Evolutionary conservation across 2,888 invertebrate species (phyloP).

Genomic region (Linyphia triangularis): DNA sequence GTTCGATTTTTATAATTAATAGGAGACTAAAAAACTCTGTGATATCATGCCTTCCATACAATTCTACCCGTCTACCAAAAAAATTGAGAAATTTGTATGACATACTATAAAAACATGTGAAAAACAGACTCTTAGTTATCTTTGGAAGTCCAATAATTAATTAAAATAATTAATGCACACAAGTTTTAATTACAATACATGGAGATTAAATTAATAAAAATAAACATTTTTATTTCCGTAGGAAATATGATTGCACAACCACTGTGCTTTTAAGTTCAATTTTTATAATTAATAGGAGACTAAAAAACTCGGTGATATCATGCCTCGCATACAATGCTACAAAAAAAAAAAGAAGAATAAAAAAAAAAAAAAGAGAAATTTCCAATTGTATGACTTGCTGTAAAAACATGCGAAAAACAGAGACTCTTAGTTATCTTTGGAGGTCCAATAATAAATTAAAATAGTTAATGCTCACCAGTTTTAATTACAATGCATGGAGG

Average conservation of each 20-base stretch:
- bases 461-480: no score
- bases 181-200: no score
- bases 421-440: no score
- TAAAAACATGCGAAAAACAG: neutral
- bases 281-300: conserved; percentile 38
- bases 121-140: no score
- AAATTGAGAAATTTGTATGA: conserved; percentile 26
- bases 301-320: neutral
- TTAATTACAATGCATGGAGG: no score
- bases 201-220: no score
- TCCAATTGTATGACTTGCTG: conserved; percentile 19
- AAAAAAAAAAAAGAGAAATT: conserved; percentile 7
- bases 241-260: conserved; percentile 14
- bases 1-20: conserved; percentile 52
- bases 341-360: no score
- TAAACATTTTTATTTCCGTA: conserved; percentile 31
- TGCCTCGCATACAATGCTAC: conserved; percentile 15
- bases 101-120: neutral
- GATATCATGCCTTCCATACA: neutral
- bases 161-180: no score
- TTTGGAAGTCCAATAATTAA: no score
- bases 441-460: no score
- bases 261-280: conserved; percentile 15
- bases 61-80: conserved; percentile 5
- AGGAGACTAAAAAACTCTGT: neutral